Evolutionary conservation across 2,797 vertebrate species (phyloP), one percentile per base, ranked within the genome.

Genomic region (Falco biarmicus): DNA sequence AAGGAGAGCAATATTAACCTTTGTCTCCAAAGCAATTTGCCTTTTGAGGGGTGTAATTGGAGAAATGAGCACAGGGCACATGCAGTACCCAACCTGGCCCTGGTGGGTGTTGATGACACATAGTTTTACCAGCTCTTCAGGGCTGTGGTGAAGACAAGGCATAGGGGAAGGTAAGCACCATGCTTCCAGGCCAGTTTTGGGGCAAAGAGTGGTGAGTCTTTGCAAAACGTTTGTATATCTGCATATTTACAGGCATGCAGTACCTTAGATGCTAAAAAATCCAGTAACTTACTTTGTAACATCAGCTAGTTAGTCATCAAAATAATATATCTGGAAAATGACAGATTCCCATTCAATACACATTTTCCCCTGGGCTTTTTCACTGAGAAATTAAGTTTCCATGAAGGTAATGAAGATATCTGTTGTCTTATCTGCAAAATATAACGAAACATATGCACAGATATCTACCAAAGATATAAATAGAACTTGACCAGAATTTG

Each of bases 91-190:
- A 31, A 8, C 9, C 32, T 32, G 22, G 15, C 15, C 20, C 8
- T 0, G 0, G 4, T n/a, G 22, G 41, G 7, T 53, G 24, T 11
- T 32, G 18, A 10, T 61, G 65, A 2, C 11, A 32, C 0, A 0
- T 8, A 74, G 4, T 79, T 75, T 75, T 54, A 34, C 14, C 20
- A 51, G 18, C 6, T 84, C 39, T 9, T 88, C 22, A 11, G 8
- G 6, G 4, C 5, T 39, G 11, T 4, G 3, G 14, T 51, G 37
- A 70, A 84, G 34, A 39, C 2, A 54, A 69, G 34, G 15, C 31
- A 47, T 2, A 18, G 14, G 14, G 9, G 25, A 90, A 69, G 5
- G 11, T 16, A n/a, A 39, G 4, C 3, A 18, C 3, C 11, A 13
- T 51, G 18, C 10, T 86, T 9, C 29, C 63, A 63, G 28, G 13